phyloP scores from a whole-genome alignment of 2,888 invertebrate genomes.

The Pardosa pseudoannulata region DNA sequence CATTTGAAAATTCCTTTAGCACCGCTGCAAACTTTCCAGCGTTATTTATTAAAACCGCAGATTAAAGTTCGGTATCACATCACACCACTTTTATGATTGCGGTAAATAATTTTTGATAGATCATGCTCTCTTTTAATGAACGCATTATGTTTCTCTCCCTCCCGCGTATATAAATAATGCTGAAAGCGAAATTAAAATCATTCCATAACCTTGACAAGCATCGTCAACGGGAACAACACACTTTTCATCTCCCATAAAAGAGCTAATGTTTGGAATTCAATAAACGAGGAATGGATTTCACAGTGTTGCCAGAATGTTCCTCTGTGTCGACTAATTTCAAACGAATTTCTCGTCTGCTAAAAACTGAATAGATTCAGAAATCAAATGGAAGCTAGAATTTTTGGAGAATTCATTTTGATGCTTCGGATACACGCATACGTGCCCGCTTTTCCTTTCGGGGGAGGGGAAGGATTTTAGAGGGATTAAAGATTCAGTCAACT shows the following conservation, averaged over 20 bases:
- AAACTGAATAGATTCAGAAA: neutral
- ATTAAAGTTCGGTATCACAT: neutral
- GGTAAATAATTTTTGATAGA: constrained; percentile 1
- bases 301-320: neutral
- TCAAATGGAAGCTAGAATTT: constrained; percentile 5
- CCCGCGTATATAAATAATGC: neutral
- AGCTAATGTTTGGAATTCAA: constrained; percentile 6
- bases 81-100: neutral
- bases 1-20: too few species aligned
- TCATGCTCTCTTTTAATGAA: neutral
- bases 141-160: neutral
- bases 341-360: neutral
- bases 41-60: neutral
- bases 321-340: neutral
- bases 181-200: constrained; percentile 4
- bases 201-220: neutral
- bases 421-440: neutral
- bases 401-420: neutral
- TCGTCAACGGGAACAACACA: neutral
- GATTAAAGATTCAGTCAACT: constrained; percentile 60
- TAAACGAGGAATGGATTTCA: neutral
- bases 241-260: neutral
- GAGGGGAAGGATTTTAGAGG: constrained; percentile 28
- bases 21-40: too few species aligned
- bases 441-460: neutral